Percentiles rank a stretch among this genome's conserved stretches.
These are phyloP conservation scores for Euplexia lucipara DNA, from an alignment of 2,888 invertebrate species.

Conservation along the genomic window DNA sequence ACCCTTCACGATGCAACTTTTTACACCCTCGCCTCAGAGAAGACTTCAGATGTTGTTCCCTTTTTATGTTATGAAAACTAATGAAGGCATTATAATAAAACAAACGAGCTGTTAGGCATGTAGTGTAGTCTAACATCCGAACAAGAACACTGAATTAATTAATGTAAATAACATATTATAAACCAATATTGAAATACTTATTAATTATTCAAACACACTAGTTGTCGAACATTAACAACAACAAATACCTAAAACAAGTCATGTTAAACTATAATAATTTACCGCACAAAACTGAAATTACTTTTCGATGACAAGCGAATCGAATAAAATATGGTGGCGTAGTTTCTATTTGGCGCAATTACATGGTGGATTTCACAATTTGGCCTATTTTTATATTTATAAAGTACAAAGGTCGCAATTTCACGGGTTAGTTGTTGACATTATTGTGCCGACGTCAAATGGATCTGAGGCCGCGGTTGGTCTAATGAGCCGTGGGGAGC, in stretches of 20 bases:
- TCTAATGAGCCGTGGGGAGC: constrained; percentile 70
- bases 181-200: constrained; percentile 3
- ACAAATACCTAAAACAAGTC: constrained; percentile 9
- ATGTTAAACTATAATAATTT: constrained; percentile 18
- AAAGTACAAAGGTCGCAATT: constrained; percentile 59
- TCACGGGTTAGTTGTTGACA: constrained; percentile 57
- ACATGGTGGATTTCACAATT: constrained; percentile 56
- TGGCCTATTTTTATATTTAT: constrained; percentile 59
- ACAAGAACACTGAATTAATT: constrained; percentile 23
- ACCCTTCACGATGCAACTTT: constrained; percentile 31
- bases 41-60: constrained; percentile 17
- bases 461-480: constrained; percentile 55
- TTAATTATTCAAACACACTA: not conserved
- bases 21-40: constrained; percentile 12
- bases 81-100: not conserved
- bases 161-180: constrained; percentile 2
- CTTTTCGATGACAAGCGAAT: constrained; percentile 33
- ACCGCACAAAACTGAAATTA: constrained; percentile 25
- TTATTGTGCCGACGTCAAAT: constrained; percentile 62
- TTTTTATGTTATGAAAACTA: constrained; percentile 21
- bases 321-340: constrained; percentile 45
- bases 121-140: not conserved
- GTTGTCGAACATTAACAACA: constrained; percentile 8
- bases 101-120: not conserved
- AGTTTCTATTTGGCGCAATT: constrained; percentile 52